Conservation (phyloP, 2,888 invertebrate genomes). For the Fragum sueziense region DNA sequence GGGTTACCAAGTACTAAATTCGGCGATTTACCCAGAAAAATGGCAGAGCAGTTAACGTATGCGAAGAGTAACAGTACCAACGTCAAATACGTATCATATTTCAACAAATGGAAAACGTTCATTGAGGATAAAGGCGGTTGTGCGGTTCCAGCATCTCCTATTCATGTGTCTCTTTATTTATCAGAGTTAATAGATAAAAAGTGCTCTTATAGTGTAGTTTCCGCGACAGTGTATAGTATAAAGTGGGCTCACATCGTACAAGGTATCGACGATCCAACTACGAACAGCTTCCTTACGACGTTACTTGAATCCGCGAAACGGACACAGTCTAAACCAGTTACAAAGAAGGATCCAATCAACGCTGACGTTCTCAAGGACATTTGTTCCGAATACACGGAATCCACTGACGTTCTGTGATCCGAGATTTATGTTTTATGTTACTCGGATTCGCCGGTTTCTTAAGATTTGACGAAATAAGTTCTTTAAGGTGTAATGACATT, state of each 20-base stretch:
- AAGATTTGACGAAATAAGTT: slow-evolving; percentile 4
- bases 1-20: slow-evolving; percentile 21
- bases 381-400: slow-evolving; percentile 33
- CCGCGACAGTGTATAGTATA: slow-evolving; percentile 28
- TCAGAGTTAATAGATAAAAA: slow-evolving; percentile 43
- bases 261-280: slow-evolving; percentile 36
- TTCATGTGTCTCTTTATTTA: slow-evolving; percentile 40
- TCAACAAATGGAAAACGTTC: slow-evolving; percentile 36
- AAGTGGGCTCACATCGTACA: slow-evolving; percentile 40
- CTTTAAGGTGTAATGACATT: slow-evolving; percentile 10
- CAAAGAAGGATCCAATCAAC: slow-evolving; percentile 49
- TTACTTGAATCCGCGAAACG: slow-evolving; percentile 48
- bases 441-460: background rate
- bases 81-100: slow-evolving; percentile 36
- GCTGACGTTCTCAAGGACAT: slow-evolving; percentile 34
- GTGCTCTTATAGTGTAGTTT: slow-evolving; percentile 31
- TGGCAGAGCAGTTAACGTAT: slow-evolving; percentile 25
- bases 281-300: slow-evolving; percentile 46
- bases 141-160: slow-evolving; percentile 45
- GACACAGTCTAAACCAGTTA: slow-evolving; percentile 23
- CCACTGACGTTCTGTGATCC: slow-evolving; percentile 22
- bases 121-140: slow-evolving; percentile 28
- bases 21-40: slow-evolving; percentile 25
- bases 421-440: slow-evolving; percentile 47
- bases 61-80: slow-evolving; percentile 38